phyloP scores from a whole-genome alignment of 2,797 vertebrate species.

The Propithecus deckenii region DNA sequence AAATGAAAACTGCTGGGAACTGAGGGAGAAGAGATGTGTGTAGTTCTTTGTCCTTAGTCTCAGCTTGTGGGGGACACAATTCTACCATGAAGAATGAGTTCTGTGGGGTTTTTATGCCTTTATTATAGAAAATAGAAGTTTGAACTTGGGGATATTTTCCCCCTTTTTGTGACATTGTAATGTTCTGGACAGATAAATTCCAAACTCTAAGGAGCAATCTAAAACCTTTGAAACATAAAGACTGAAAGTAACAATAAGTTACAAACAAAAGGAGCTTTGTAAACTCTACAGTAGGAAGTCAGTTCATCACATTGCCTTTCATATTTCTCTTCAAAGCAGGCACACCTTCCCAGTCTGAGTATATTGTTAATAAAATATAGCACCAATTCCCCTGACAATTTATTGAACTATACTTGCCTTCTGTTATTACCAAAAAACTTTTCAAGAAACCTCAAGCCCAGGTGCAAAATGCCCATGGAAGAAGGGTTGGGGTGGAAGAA shows the following conservation, averaged over 20 bases:
- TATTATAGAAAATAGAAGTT: slow-evolving; percentile 73
- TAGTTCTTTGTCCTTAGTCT: slow-evolving; percentile 66
- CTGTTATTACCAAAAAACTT: slow-evolving; percentile 47
- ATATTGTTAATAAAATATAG: slow-evolving; percentile 64
- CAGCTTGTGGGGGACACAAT: slow-evolving; percentile 64
- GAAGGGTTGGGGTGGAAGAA: not conserved
- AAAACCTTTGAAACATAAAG: slow-evolving; percentile 75
- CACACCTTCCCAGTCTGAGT: not conserved
- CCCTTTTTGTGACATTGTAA: slow-evolving; percentile 75
- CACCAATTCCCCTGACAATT: slow-evolving; percentile 13
- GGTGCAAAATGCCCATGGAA: not conserved
- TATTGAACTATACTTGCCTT: slow-evolving; percentile 46
- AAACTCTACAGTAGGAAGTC: slow-evolving; percentile 40
- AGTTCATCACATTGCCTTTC: slow-evolving; percentile 61
- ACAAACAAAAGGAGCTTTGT: slow-evolving; percentile 71
- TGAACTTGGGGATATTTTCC: slow-evolving; percentile 69
- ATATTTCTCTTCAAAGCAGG: slow-evolving; percentile 69
- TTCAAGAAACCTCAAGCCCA: slow-evolving; percentile 26
- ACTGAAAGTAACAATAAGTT: slow-evolving; percentile 70
- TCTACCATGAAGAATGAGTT: slow-evolving; percentile 66
- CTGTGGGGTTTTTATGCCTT: slow-evolving; percentile 68
- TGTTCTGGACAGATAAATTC: slow-evolving; percentile 75
- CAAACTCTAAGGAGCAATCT: slow-evolving; percentile 71
- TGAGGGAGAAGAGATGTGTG: slow-evolving; percentile 30
- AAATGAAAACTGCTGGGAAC: slow-evolving; percentile 71